Evolutionary conservation across 2,888 invertebrate genomes (phyloP).

Genomic region (Hyppa rectilinea): DNA sequence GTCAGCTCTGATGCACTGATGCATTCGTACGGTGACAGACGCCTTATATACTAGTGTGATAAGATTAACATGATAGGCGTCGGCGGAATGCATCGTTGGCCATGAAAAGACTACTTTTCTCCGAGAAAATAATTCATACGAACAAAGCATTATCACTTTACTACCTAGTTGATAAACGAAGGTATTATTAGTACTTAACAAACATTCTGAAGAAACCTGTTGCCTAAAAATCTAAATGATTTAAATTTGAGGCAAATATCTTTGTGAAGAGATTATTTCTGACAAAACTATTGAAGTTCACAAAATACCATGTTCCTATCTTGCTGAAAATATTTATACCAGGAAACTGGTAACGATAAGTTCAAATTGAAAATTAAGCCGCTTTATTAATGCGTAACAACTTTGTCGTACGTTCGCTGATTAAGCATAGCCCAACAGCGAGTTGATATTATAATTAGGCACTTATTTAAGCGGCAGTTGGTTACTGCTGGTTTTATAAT

Average conservation of each 20-base stretch:
- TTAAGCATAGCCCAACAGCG: too few species aligned
- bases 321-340: not conserved
- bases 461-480: too few species aligned
- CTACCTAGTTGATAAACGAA: not conserved
- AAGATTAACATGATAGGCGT: slow-evolving; percentile 68
- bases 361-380: not conserved
- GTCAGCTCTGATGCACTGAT: slow-evolving; percentile 80
- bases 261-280: not conserved
- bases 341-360: not conserved
- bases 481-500: too few species aligned
- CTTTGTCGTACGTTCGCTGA: too few species aligned
- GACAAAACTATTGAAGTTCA: not conserved
- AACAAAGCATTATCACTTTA: slow-evolving; percentile 25
- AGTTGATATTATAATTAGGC: too few species aligned
- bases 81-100: slow-evolving; percentile 47
- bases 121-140: slow-evolving; percentile 39
- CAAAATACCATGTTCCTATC: not conserved
- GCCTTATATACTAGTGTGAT: slow-evolving; percentile 79
- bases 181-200: not conserved
- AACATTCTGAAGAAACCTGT: not conserved
- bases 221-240: not conserved
- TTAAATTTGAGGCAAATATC: not conserved
- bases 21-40: slow-evolving; percentile 65
- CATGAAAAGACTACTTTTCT: slow-evolving; percentile 59
- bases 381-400: not conserved